Percentiles rank a stretch among this genome's conserved stretches.
phyloP scores from a whole-genome alignment of 2,113 vertebrate genomes.

The Pituophis catenifer region DNA sequence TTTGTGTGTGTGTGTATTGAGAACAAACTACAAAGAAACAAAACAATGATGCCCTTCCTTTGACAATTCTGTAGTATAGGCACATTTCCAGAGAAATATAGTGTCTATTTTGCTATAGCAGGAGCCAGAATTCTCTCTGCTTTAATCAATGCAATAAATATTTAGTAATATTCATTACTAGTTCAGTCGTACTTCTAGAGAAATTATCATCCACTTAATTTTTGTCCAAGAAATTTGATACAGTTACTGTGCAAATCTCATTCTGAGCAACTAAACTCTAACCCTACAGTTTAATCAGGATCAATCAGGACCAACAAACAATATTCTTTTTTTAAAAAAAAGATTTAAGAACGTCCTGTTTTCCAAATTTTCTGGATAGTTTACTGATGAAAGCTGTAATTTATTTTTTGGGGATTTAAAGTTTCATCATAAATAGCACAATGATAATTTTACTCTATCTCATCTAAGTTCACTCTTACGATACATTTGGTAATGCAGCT shows the following conservation, averaged over 20 bases:
- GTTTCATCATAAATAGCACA: not conserved
- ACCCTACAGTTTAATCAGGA: not conserved
- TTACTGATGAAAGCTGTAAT: not conserved
- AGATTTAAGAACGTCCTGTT: not conserved
- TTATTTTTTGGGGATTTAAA: not conserved
- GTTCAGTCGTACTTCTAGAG: constrained; percentile 16
- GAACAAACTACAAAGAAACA: constrained; percentile 22
- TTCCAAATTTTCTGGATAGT: not conserved
- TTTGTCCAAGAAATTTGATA: not conserved
- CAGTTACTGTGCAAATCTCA: not conserved
- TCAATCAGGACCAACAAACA: not conserved
- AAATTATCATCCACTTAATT: constrained; percentile 40
- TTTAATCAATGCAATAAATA: constrained; percentile 25
- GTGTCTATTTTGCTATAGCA: constrained; percentile 12
- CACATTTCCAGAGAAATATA: constrained; percentile 30
- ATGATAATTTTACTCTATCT: not conserved
- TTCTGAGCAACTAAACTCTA: not conserved
- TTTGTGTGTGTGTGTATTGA: constrained; percentile 8
- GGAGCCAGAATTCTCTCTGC: not conserved
- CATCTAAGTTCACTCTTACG: not conserved
- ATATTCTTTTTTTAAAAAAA: not conserved
- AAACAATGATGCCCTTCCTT: not conserved
- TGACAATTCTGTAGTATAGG: not conserved
- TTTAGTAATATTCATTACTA: not conserved
- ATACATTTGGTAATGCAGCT: not conserved